A percentile compares a stretch with the other conserved stretches of the same genome.
These are phyloP conservation scores for Polydrusus tereticollis DNA, from an alignment of 2,888 invertebrate genomes.

Conservation along the genomic window DNA sequence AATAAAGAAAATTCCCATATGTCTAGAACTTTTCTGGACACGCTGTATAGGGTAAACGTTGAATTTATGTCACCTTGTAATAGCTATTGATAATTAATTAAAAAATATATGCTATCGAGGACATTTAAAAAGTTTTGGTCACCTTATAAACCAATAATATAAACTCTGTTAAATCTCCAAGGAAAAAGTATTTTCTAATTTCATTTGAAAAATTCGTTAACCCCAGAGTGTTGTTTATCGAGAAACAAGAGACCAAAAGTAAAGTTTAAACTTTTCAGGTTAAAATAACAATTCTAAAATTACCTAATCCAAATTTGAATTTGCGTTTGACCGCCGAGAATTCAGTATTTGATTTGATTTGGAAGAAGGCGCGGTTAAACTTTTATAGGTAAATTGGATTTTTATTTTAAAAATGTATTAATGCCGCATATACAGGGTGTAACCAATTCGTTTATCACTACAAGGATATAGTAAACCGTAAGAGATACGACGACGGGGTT, in stretches of 20 bases:
- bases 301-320: conserved; percentile 13
- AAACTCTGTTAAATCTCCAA: not conserved
- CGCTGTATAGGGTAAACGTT: too few relatives aligned
- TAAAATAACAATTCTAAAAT: conserved; percentile 15
- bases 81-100: too few relatives aligned
- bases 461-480: too few relatives aligned
- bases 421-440: too few relatives aligned
- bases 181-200: conserved; percentile 1
- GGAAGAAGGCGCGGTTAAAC: not conserved
- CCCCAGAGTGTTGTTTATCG: conserved; percentile 8
- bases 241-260: conserved; percentile 2
- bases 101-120: too few relatives aligned
- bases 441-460: too few relatives aligned
- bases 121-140: too few relatives aligned
- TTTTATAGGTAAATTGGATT: not conserved
- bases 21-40: too few relatives aligned
- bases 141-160: not conserved
- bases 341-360: not conserved
- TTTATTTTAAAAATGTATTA: too few relatives aligned
- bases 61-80: too few relatives aligned
- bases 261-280: conserved; percentile 2
- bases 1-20: too few relatives aligned
- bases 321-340: not conserved
- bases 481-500: too few relatives aligned
- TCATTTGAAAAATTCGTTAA: conserved; percentile 15